Percentiles rank a stretch among this genome's conserved stretches.
These are phyloP conservation scores for Leucophenga varia DNA, from an alignment of 1,140 invertebrate genomes.

Conservation along the genomic window DNA sequence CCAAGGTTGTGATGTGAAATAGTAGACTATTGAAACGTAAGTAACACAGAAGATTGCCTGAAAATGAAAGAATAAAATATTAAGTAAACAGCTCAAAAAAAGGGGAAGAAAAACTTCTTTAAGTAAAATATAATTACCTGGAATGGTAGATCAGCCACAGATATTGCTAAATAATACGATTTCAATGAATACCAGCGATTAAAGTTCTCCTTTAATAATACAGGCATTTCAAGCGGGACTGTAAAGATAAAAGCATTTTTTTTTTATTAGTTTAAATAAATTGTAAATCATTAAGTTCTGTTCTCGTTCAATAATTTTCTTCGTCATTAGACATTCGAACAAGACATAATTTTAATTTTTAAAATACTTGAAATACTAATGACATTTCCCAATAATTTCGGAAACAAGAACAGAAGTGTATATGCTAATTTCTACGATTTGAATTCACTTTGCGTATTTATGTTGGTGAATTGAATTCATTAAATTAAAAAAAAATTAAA, in stretches of 20 bases:
- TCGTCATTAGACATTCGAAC: no score
- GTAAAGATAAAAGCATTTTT: slow-evolving; percentile 45
- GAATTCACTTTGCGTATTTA: no score
- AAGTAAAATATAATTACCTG: slow-evolving; percentile 67
- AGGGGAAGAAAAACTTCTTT: no score
- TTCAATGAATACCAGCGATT: slow-evolving; percentile 97
- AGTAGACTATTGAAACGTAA: slow-evolving; percentile 92
- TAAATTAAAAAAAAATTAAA: no score
- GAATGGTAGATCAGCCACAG: slow-evolving; percentile 93
- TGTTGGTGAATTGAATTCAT: no score
- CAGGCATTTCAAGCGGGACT: slow-evolving; percentile 95
- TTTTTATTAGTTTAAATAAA: not conserved
- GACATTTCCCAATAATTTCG: no score
- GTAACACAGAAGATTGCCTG: slow-evolving; percentile 86
- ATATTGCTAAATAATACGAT: slow-evolving; percentile 94
- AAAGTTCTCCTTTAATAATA: slow-evolving; percentile 91
- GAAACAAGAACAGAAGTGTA: no score
- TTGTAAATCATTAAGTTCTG: not conserved
- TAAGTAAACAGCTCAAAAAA: no score
- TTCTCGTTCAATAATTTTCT: no score
- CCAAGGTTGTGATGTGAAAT: slow-evolving; percentile 89
- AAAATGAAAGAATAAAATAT: slow-evolving; percentile 30
- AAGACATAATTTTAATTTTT: no score
- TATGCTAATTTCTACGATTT: no score
- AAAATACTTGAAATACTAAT: no score